A percentile compares a stretch with the other conserved stretches of the same genome.
phyloP scores from a whole-genome alignment of 2,797 vertebrate species.

The Hyperoplus lanceolatus region DNA sequence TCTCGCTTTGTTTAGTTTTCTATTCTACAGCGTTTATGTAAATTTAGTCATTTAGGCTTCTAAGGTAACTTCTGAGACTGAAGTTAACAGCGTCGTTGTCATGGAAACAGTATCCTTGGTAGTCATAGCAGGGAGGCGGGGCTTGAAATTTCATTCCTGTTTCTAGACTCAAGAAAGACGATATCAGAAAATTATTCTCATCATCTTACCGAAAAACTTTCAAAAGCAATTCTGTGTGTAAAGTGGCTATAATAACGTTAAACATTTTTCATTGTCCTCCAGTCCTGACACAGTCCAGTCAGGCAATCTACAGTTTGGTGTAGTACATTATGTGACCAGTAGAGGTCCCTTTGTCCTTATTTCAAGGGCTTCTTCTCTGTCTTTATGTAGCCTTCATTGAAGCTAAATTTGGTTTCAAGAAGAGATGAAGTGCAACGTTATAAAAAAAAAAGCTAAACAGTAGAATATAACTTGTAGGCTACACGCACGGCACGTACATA shows the following conservation, averaged over 20 bases:
- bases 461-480: no score
- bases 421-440: background rate
- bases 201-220: background rate
- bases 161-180: no score
- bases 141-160: background rate
- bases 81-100: constrained; percentile 39
- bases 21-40: background rate
- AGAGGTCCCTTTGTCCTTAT: constrained; percentile 8
- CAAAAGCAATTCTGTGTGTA: background rate
- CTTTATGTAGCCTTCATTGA: background rate
- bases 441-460: background rate
- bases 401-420: background rate
- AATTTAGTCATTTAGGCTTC: background rate
- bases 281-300: background rate
- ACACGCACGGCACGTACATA: no score
- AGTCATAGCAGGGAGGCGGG: constrained; percentile 7
- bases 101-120: constrained; percentile 56
- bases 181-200: no score
- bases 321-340: constrained; percentile 1
- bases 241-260: background rate
- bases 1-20: background rate
- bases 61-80: background rate
- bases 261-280: background rate
- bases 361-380: background rate
- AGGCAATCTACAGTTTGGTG: background rate